Evolutionary conservation across 2,113 vertebrate genomes (phyloP).

Genomic region (Epinephelus cyanopodus): DNA sequence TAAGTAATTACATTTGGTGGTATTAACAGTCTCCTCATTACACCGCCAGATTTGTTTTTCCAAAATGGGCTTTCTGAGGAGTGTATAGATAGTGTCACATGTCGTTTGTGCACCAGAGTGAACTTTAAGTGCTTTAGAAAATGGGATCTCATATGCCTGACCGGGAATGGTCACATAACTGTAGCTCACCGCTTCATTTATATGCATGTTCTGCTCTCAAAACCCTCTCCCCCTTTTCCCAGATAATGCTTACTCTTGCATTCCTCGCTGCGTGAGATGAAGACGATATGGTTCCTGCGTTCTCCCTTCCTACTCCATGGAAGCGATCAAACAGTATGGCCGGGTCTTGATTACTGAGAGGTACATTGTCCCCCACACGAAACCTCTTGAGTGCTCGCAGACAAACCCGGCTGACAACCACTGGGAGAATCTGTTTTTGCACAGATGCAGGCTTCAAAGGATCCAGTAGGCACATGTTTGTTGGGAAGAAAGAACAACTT

Average conservation of each 20-base stretch:
- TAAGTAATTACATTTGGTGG: constrained; percentile 63
- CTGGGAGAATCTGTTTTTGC: constrained; percentile 35
- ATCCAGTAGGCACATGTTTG: constrained; percentile 45
- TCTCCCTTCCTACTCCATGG: constrained; percentile 21
- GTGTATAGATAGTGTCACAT: constrained; percentile 23
- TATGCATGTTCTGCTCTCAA: constrained; percentile 25
- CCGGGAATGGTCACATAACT: not conserved
- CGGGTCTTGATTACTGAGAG: constrained; percentile 35
- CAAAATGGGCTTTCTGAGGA: constrained; percentile 28
- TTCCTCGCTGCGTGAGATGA: constrained; percentile 53
- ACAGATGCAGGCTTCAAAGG: constrained; percentile 28
- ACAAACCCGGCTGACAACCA: constrained; percentile 32
- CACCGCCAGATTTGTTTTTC: constrained; percentile 64
- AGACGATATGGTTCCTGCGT: constrained; percentile 53
- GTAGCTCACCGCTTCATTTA: constrained; percentile 31
- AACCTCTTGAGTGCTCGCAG: constrained; percentile 18
- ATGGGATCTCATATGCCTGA: not conserved
- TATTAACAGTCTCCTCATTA: constrained; percentile 70
- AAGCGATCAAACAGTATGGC: constrained; percentile 17
- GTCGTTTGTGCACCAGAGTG: constrained; percentile 26
- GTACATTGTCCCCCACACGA: constrained; percentile 13
- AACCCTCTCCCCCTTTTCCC: constrained; percentile 25
- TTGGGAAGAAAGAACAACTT: constrained; percentile 51
- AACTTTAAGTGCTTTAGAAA: constrained; percentile 26
- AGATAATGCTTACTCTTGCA: constrained; percentile 38